Percentiles rank a stretch among this genome's conserved stretches.
These are phyloP conservation scores for Heterotilapia buettikoferi DNA, from an alignment of 2,113 vertebrate genomes.

Conservation along the genomic window DNA sequence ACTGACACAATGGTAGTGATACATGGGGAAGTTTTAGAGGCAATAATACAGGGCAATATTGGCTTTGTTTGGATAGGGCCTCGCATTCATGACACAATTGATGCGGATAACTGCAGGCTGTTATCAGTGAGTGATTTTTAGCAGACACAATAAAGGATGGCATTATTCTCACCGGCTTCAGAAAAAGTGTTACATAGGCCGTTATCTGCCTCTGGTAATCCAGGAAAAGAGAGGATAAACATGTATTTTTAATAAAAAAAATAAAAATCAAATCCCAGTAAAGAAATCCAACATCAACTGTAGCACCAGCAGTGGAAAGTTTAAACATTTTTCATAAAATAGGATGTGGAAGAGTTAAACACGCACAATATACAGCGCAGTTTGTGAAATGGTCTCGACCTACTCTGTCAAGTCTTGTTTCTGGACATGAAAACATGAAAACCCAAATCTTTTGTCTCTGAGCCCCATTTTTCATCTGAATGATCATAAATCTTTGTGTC, in stretches of 20 bases:
- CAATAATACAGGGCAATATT: constrained; percentile 23
- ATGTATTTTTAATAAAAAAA: not conserved
- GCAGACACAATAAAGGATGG: not conserved
- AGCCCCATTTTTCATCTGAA: not conserved
- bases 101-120: constrained; percentile 8
- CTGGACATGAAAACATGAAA: not conserved
- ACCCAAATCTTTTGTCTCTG: not conserved
- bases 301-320: not conserved
- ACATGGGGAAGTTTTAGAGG: constrained; percentile 11
- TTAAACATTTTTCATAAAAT: not conserved
- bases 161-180: not conserved
- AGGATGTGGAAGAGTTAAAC: not conserved
- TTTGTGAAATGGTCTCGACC: not conserved
- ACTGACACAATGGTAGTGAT: constrained; percentile 9
- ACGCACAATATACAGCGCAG: not conserved
- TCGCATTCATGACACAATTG: not conserved
- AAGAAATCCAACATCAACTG: not conserved
- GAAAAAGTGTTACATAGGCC: not conserved
- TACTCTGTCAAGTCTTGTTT: not conserved
- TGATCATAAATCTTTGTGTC: not conserved
- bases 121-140: constrained; percentile 9
- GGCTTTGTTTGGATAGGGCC: constrained; percentile 24
- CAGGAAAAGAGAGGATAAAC: not conserved
- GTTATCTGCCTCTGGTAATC: not conserved
- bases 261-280: not conserved